phyloP scores from a whole-genome alignment of 1,140 invertebrate species.

The Danaus plexippus region DNA sequence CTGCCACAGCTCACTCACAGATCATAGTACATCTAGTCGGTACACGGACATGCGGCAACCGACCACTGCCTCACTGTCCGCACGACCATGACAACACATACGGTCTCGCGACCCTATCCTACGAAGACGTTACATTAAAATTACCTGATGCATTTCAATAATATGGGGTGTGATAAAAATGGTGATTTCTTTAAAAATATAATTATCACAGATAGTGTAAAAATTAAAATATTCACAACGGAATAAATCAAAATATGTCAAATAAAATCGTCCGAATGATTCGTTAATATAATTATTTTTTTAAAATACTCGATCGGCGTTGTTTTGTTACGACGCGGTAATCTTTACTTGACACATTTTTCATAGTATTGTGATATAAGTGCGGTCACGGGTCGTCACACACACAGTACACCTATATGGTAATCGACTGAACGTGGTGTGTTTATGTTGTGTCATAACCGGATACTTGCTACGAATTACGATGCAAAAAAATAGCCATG shows the following conservation, averaged over 20 bases:
- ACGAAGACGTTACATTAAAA: slow-evolving; percentile 8
- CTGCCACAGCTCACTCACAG: slow-evolving; percentile 46
- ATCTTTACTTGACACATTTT: slow-evolving; percentile 1
- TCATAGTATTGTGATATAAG: not conserved
- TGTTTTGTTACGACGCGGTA: not conserved
- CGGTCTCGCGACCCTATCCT: not conserved
- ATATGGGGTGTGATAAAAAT: slow-evolving; percentile 18
- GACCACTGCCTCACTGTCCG: slow-evolving; percentile 35
- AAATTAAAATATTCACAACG: slow-evolving; percentile 41
- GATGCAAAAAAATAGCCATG: no score
- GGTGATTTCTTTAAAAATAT: slow-evolving; percentile 51
- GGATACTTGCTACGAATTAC: no score
- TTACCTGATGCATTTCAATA: slow-evolving; percentile 8
- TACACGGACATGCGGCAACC: slow-evolving; percentile 39
- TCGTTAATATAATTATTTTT: slow-evolving; percentile 1
- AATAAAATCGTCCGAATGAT: slow-evolving; percentile 7
- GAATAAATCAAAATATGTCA: slow-evolving; percentile 9
- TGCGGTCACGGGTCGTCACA: not conserved
- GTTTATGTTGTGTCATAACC: no score
- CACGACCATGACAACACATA: slow-evolving; percentile 15
- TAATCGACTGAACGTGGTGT: no score
- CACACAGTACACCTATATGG: not conserved
- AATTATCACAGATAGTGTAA: slow-evolving; percentile 66
- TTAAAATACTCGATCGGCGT: slow-evolving; percentile 6
- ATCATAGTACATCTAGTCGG: slow-evolving; percentile 41